Conservation (phyloP, 2,797 vertebrate species). For the Anguilla pacifica region DNA sequence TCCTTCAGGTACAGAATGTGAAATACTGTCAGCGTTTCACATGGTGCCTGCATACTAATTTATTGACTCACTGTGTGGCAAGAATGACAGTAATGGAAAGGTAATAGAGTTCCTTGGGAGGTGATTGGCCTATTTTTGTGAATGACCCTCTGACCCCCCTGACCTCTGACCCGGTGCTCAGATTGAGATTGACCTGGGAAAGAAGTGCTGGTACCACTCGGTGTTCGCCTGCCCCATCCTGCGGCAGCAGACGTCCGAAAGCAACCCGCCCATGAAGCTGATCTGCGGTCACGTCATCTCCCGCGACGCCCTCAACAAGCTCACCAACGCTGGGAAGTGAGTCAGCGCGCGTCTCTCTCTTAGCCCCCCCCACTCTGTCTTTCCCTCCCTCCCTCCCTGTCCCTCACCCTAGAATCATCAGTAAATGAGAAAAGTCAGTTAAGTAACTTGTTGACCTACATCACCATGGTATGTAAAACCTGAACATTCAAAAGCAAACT, state of each 20-base stretch:
- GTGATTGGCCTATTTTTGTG: not conserved
- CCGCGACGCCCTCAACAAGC: constrained; percentile 91
- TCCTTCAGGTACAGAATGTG: not conserved
- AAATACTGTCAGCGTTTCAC: not conserved
- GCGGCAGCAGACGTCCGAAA: constrained; percentile 88
- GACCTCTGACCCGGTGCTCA: constrained; percentile 43
- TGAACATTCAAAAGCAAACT: not conserved
- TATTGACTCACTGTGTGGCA: not conserved
- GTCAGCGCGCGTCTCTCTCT: constrained; percentile 45
- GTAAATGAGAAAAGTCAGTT: not conserved
- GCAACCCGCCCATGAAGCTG: constrained; percentile 92
- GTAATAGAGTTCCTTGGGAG: not conserved
- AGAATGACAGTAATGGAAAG: not conserved
- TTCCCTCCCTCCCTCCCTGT: constrained; percentile 10
- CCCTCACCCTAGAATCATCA: not conserved
- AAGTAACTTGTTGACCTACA: no score
- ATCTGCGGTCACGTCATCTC: constrained; percentile 91
- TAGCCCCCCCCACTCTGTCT: not conserved
- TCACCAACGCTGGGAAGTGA: constrained; percentile 90
- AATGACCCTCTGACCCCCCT: not conserved
- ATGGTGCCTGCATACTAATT: not conserved
- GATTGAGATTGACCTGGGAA: constrained; percentile 91
- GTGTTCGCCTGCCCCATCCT: constrained; percentile 93
- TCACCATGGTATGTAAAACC: not conserved
- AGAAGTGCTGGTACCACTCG: constrained; percentile 94